phyloP scores from a whole-genome alignment of 1,140 invertebrate species.

The Scaptomyza pallida region DNA sequence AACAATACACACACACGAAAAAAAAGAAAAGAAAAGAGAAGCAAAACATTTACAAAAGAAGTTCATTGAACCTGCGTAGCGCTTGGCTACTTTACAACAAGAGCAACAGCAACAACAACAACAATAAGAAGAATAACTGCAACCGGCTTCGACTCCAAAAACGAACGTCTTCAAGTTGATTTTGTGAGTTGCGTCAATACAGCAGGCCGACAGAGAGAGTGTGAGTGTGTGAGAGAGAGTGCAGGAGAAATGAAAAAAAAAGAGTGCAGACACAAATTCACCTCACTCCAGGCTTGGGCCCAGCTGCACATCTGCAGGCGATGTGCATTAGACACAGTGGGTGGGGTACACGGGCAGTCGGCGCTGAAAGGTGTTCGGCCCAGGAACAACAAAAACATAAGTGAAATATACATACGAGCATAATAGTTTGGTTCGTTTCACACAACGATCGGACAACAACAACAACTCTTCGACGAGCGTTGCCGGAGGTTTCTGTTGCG shows the following conservation, averaged over 20 bases:
- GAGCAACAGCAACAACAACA: constrained; percentile 11
- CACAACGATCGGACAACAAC: background rate
- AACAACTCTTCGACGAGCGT: constrained; percentile 6
- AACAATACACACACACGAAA: no score
- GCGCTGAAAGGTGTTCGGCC: constrained; percentile 15
- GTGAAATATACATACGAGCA: constrained; percentile 19
- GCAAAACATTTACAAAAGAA: constrained; percentile 79
- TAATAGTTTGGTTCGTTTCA: background rate
- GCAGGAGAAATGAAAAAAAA: background rate
- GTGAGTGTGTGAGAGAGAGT: background rate
- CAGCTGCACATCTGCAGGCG: constrained; percentile 40
- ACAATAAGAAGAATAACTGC: background rate
- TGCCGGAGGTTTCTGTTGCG: constrained; percentile 4
- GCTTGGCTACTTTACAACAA: constrained; percentile 57
- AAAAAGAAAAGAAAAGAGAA: constrained; percentile 48
- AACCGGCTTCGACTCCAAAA: constrained; percentile 13
- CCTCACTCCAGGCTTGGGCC: background rate
- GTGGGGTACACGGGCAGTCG: constrained; percentile 2
- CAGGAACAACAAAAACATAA: background rate
- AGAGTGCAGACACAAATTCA: background rate
- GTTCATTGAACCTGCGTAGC: constrained; percentile 71
- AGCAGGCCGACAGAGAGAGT: background rate
- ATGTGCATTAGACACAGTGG: constrained; percentile 33
- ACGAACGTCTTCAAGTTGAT: constrained; percentile 19
- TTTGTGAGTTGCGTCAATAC: constrained; percentile 21